Evolutionary conservation across 2,888 invertebrate species (phyloP).

Genomic region (Resseliella maxima): DNA sequence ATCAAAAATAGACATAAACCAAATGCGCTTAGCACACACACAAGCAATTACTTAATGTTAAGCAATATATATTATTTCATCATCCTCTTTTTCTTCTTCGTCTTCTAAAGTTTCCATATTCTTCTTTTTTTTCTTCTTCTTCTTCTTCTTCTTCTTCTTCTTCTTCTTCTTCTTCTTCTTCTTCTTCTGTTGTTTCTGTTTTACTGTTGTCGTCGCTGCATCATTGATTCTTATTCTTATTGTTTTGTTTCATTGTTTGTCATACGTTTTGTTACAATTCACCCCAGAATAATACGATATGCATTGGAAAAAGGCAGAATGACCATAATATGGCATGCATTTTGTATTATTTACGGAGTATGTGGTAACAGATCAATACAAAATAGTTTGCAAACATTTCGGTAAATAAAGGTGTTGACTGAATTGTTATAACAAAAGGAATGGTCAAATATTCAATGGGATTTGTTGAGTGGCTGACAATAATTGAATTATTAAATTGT

Average conservation of each 20-base stretch:
- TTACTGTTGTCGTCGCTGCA: no score
- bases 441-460: not conserved
- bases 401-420: constrained; percentile 29
- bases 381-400: constrained; percentile 48
- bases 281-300: not conserved
- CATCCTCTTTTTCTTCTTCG: not conserved
- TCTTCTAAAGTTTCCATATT: no score
- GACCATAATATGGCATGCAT: constrained; percentile 45
- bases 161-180: no score
- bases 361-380: constrained; percentile 34
- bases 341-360: not conserved
- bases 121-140: no score
- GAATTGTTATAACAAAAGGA: not conserved
- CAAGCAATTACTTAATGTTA: not conserved
- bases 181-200: no score
- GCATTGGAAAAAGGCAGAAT: not conserved
- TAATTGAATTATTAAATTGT: not conserved
- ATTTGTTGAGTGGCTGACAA: not conserved
- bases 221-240: no score
- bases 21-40: not conserved
- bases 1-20: not conserved
- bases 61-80: not conserved
- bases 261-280: not conserved
- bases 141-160: no score
- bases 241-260: no score